These are phyloP conservation scores for Crenuchus spilurus DNA, from an alignment of 2,797 vertebrate species.

Conservation along the genomic window DNA sequence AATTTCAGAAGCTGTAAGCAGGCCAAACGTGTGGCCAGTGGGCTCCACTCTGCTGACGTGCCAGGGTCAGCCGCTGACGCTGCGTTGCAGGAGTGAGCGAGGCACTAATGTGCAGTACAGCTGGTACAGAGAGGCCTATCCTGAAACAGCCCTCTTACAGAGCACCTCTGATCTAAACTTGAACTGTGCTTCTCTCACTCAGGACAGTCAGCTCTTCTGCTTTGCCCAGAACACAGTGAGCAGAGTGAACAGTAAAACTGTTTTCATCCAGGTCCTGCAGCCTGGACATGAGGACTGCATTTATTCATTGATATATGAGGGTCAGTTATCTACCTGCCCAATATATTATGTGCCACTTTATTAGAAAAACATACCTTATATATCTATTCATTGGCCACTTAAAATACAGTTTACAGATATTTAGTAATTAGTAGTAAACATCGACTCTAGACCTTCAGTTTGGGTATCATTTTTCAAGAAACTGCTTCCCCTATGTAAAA, in stretches of 20 bases:
- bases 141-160: constrained; percentile 36
- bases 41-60: constrained; percentile 66
- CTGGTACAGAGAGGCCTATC: constrained; percentile 65
- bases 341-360: background rate
- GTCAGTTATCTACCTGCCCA: constrained; percentile 52
- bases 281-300: constrained; percentile 63
- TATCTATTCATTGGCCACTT: background rate
- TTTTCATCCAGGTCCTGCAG: constrained; percentile 63
- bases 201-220: constrained; percentile 63
- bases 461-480: too few species aligned
- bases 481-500: too few species aligned
- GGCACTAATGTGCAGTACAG: constrained; percentile 66
- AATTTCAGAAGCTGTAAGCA: constrained; percentile 69
- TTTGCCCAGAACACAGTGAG: constrained; percentile 64
- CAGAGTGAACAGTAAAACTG: constrained; percentile 58
- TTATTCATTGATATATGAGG: constrained; percentile 63
- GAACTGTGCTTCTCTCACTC: constrained; percentile 57
- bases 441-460: too few species aligned
- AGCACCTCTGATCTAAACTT: constrained; percentile 60
- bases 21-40: constrained; percentile 65
- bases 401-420: too few species aligned
- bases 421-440: too few species aligned
- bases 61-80: constrained; percentile 62
- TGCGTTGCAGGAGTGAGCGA: constrained; percentile 61
- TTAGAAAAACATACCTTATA: background rate